Evolutionary conservation across 2,797 vertebrate genomes (phyloP), one percentile per base, ranked within the genome.

Genomic region (Pseudochromis fuscus): DNA sequence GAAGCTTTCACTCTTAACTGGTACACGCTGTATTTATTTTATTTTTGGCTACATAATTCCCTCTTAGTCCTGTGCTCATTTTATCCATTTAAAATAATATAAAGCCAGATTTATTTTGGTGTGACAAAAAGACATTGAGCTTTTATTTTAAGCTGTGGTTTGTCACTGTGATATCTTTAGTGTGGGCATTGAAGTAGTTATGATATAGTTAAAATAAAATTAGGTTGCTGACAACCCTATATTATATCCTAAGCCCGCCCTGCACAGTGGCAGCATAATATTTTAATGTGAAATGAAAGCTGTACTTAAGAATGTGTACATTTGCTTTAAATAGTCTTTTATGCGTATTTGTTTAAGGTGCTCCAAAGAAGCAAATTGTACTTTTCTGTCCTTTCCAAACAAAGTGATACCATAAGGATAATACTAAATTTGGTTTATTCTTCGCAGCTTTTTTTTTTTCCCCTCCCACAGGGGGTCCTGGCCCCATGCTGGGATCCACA

Each of bases 1-100:
- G 21, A 59, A 45, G 51, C 23, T 66, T 67, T 67, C 9, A 35
- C 31, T 53, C 42, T 55, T 52, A n/a, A 40, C 18, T 53, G 62
- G 53, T 28, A 19, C 15, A 45, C 21, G 30, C 49, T 46, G 25
- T 11, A 27, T 62, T 35, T n/a, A n/a, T n/a, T n/a, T n/a, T n/a
- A n/a, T n/a, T 15, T 77, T 53, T 21, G 9, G n/a, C 37, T 19
- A 12, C 2, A 1, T 25, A 11, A 3, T 30, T 48, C 18, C 38
- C 25, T 7, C 6, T 28, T 21, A 1, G 7, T 27, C 50, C n/a
- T 49, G 12, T 42, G 16, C 18, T 49, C 18, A 25, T 46, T 42
- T 33, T 46, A 5, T 33, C 18, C 25, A 2, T 69, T 64, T 21
- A 33, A 45, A 75, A 38, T 46, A 4, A 24, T 19, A 33, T 16